Conservation (phyloP, 2,113 vertebrate species). For the Butastur rufipennis region DNA sequence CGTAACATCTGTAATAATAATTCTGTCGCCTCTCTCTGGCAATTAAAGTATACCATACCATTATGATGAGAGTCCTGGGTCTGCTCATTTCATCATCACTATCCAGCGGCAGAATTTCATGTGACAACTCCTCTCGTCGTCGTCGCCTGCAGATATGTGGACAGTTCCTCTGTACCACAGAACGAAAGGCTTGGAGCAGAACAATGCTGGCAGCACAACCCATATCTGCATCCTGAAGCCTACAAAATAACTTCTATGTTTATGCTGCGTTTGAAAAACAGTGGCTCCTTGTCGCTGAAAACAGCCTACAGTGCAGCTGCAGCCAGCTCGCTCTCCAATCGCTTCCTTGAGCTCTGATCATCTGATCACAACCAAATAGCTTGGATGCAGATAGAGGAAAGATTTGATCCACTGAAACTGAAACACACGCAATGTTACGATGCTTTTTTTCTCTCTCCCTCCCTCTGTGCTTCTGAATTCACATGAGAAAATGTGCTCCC, state of each 20-base stretch:
- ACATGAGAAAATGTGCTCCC: constrained; percentile 23
- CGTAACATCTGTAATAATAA: not conserved
- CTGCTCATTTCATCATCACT: constrained; percentile 84
- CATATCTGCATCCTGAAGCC: constrained; percentile 90
- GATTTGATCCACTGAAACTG: constrained; percentile 74
- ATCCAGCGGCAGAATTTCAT: constrained; percentile 86
- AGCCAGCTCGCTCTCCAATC: constrained; percentile 87
- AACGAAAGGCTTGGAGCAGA: constrained; percentile 88
- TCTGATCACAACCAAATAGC: constrained; percentile 88
- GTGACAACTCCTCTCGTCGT: constrained; percentile 84
- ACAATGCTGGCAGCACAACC: constrained; percentile 95
- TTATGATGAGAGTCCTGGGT: constrained; percentile 89
- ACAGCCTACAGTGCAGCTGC: constrained; percentile 91
- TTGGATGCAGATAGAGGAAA: constrained; percentile 82
- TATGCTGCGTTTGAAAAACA: constrained; percentile 85
- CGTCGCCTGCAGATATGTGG: constrained; percentile 87
- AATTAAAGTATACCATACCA: constrained; percentile 80
- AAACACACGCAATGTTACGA: constrained; percentile 52
- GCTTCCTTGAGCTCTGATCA: constrained; percentile 83
- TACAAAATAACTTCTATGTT: constrained; percentile 83
- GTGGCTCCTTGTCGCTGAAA: constrained; percentile 88
- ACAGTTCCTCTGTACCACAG: constrained; percentile 92
- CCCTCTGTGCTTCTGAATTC: constrained; percentile 39
- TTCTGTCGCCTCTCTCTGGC: not conserved
- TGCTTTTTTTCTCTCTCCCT: not conserved